Evolutionary conservation across 2,113 vertebrate species (phyloP).

Genomic region (Xiphias gladius): DNA sequence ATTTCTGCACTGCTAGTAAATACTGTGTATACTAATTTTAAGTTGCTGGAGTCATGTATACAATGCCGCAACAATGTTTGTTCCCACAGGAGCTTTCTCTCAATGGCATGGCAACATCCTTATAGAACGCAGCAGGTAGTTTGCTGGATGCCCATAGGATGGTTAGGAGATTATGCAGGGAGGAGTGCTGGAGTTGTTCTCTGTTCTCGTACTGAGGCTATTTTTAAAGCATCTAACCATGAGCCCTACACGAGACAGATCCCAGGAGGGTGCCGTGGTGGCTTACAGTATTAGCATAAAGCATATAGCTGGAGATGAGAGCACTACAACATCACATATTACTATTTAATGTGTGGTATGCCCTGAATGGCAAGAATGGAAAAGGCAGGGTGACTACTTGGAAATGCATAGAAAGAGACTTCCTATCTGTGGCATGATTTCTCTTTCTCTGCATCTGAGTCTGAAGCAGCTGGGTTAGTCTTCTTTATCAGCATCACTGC

Average conservation of each 20-base stretch:
- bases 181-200: conserved; percentile 67
- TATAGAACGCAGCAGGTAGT: conserved; percentile 66
- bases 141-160: conserved; percentile 67
- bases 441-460: conserved; percentile 10
- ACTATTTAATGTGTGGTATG: conserved; percentile 65
- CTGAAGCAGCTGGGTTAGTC: conserved; percentile 30
- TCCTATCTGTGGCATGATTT: conserved; percentile 40
- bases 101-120: conserved; percentile 29
- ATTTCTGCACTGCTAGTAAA: background rate
- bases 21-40: background rate
- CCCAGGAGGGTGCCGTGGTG: conserved; percentile 75
- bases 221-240: conserved; percentile 84
- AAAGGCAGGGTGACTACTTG: conserved; percentile 50
- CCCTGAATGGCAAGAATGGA: conserved; percentile 45
- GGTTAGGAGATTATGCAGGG: conserved; percentile 69
- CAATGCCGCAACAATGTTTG: conserved; percentile 31
- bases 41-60: conserved; percentile 19
- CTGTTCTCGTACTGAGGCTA: conserved; percentile 79
- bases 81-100: conserved; percentile 46
- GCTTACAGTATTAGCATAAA: conserved; percentile 82
- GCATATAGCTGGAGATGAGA: conserved; percentile 69
- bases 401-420: conserved; percentile 57
- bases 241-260: conserved; percentile 77
- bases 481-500: conserved; percentile 45
- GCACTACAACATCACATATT: conserved; percentile 62